Conservation (phyloP, 2,797 vertebrate species). For the Ara ararauna region DNA sequence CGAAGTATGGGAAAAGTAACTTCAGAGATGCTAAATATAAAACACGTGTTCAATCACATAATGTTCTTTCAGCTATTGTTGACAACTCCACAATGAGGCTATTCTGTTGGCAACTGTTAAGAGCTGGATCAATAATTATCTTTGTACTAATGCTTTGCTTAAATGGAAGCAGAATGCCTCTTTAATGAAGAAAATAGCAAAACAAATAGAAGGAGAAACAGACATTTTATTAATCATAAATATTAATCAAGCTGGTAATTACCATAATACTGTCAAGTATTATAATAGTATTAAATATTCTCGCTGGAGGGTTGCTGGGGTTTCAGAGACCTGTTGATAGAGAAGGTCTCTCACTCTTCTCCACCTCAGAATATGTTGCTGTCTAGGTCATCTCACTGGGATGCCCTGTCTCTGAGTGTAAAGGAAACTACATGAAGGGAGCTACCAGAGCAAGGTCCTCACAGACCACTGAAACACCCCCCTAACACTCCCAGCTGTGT, state of each 20-base stretch:
- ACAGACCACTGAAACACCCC: background rate
- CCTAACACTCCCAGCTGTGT: rapidly evolving
- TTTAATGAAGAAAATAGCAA: background rate
- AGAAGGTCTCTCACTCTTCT: background rate
- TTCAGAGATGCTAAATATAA: background rate
- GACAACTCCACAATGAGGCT: background rate
- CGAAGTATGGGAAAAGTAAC: background rate
- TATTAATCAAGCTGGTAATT: background rate
- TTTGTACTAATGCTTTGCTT: background rate
- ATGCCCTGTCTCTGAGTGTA: background rate
- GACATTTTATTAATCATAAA: background rate
- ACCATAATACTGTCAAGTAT: background rate
- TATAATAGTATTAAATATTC: background rate
- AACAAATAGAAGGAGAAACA: background rate
- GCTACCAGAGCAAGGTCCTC: background rate
- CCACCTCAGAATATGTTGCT: background rate
- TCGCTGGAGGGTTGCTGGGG: rapidly evolving
- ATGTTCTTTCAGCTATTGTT: background rate
- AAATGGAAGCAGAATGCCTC: background rate
- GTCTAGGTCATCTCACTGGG: background rate
- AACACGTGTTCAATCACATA: background rate
- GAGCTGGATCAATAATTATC: background rate
- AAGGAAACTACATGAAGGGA: background rate
- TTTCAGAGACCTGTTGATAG: background rate
- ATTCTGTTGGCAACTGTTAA: background rate